Base-by-base conservation (phyloP, 2,888 invertebrate species). In the Phortica okadai region DNA sequence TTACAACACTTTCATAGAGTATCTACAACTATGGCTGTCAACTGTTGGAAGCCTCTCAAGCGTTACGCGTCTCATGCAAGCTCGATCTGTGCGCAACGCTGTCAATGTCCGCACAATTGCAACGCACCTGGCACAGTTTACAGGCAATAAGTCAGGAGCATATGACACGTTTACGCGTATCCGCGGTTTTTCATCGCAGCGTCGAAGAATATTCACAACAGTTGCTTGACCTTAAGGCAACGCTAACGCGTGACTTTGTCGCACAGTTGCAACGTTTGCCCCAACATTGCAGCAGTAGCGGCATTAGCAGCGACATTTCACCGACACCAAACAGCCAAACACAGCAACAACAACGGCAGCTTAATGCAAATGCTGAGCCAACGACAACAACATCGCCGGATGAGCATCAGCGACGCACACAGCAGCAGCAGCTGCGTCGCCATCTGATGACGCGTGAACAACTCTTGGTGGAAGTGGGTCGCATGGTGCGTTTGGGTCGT, bases 21-120 rank as follows among this genome's bases (percentile, higher is more conserved):
- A 96, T 96, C 21, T 96, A 94, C 90, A 95, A 96, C 82, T 97
- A 96, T 86, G 96, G 96, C 16, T 95, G 94, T 85, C 96, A 96
- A 91, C 92, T 96, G 79, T 92, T 96, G 72, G 94, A 95, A 84
- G 96, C 96, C 4, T 95, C 96, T 1, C 92, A 95, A 74, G 94
- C 95, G 14, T 89, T 97, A 78, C 92, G 96, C 69, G 93, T 95
- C 79, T 95, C 96, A 44, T 94, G 96, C 89, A 94, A 95, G 87
- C 91, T 95, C 81, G 92, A 93, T 74, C 93, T 93, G 66, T 92
- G 92, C 45, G 93, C 92, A 33, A 94, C 95, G 84, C 92, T 92
- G 59, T 91, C 91, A 78, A 92, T 94, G 76, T 92, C 93, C 73
- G 91, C 93, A 80, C 92, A 93, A 84, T 91, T 96, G 82, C 93